These are phyloP conservation scores for Agrochola circellaris DNA, from an alignment of 2,888 invertebrate species.

Conservation along the genomic window DNA sequence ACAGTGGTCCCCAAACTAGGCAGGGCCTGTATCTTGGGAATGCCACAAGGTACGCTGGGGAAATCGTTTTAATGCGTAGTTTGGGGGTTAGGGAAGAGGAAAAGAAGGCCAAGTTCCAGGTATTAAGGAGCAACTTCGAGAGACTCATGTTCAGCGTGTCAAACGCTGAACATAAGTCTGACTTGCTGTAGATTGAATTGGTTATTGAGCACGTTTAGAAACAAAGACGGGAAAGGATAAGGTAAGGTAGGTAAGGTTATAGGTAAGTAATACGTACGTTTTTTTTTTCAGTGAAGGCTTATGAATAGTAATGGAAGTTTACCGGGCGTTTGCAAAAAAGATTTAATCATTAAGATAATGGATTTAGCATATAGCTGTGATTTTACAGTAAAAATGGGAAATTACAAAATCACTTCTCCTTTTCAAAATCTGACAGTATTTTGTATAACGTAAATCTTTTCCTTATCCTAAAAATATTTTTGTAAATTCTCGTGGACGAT, in stretches of 20 bases:
- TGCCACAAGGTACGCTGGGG: neutral
- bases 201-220: neutral
- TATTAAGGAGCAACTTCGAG: neutral
- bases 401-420: neutral
- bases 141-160: neutral
- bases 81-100: neutral
- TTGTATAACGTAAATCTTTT: neutral
- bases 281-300: neutral
- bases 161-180: neutral
- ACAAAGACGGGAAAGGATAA: neutral
- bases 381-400: neutral
- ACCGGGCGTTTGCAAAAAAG: neutral
- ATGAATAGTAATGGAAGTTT: neutral
- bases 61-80: neutral
- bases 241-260: neutral
- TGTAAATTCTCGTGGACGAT: neutral
- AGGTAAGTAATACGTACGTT: neutral
- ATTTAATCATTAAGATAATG: conserved; percentile 1
- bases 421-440: neutral
- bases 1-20: too few relatives aligned
- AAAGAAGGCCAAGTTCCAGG: neutral
- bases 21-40: too few relatives aligned
- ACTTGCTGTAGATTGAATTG: neutral
- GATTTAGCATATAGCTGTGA: neutral
- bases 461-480: neutral